Conservation (phyloP, 2,113 vertebrate species). For the Ptychochromis oligacanthus region DNA sequence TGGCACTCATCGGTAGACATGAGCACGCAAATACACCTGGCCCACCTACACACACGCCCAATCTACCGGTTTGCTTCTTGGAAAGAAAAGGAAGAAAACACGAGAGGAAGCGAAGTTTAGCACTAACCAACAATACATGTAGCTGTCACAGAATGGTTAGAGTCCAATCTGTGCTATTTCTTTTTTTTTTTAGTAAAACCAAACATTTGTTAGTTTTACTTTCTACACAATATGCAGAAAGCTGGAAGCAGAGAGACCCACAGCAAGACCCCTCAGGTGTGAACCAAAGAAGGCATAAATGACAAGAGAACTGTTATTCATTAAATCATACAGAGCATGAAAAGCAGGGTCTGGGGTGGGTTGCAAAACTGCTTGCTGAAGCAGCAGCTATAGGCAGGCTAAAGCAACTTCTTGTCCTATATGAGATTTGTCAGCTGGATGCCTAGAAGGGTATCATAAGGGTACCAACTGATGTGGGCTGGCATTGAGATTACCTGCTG, state of each 20-base stretch:
- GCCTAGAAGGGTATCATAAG: no score
- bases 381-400: no score
- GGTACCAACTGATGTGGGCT: background rate
- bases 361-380: background rate
- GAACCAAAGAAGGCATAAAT: background rate
- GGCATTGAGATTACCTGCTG: no score
- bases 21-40: conserved; percentile 23
- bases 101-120: background rate
- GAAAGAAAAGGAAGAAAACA: background rate
- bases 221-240: background rate
- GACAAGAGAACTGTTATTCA: background rate
- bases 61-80: background rate
- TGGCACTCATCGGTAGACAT: conserved; percentile 44
- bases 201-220: background rate
- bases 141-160: background rate
- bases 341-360: background rate
- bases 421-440: no score
- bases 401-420: no score
- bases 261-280: background rate
- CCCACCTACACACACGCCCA: background rate
- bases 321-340: background rate
- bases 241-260: background rate
- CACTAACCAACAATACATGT: background rate
- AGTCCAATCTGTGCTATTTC: no score
- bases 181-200: background rate